Evolutionary conservation across 2,888 invertebrate genomes (phyloP), one percentile per base, ranked within the genome.

Genomic region (Plagodis pulveraria): DNA sequence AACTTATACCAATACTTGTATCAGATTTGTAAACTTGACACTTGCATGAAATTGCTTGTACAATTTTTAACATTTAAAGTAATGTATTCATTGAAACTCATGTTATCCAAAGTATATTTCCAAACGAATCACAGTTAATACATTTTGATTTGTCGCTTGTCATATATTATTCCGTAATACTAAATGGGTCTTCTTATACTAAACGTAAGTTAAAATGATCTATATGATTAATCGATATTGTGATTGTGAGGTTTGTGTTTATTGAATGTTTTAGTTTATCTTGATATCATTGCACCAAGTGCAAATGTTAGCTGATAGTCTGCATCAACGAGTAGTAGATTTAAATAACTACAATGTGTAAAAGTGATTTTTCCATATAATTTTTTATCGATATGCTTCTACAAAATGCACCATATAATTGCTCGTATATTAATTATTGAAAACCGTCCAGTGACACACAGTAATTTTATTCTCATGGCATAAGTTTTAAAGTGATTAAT

Each of bases 361-460:
- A 76, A 74, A 76, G 58, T 75, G 73, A 60, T 41, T 22, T 22
- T 22, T 22, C 22, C 22, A 22, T 22, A 22, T 22, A 2, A 22
- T 22, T 22, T 22, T 22, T 22, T 22, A 22, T 22, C 22, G 22
- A 22, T 22, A 22, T 22, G 22, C 22, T 22, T 73, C 76, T 74
- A 74, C 38, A 44, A 72, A 76, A 73, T 77, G 81, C 87, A 87
- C 84, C 81, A 80, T 79, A 74, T 61, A 48, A 38, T 34, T 22
- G 22, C 22, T 22, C 22, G 22, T 51, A 52, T 56, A 56, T 80
- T 81, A 84, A 85, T 79, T 87, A 78, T 85, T 74, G 80, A 81
- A 89, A 83, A 90, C 91, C 91, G 91, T 91, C 91, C 91, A 91
- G 89, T 90, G 84, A 81, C 77, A 80, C 73, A 76, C 74, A 73